phyloP scores from a whole-genome alignment of 2,113 vertebrate genomes.

The Peucedramus taeniatus region DNA sequence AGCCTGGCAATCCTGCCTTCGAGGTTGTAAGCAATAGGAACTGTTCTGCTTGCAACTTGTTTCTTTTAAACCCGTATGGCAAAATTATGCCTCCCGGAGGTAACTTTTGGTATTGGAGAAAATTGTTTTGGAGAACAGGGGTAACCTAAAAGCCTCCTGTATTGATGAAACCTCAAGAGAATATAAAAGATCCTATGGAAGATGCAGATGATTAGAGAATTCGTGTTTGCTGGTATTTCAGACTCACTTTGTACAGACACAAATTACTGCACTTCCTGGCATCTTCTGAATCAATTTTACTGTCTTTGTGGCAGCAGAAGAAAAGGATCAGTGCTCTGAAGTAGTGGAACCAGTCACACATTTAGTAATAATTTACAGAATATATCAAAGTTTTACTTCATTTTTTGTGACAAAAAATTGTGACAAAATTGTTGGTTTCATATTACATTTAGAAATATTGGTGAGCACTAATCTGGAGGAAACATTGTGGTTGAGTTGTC shows the following conservation, averaged over 20 bases:
- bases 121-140: neutral
- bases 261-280: neutral
- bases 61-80: neutral
- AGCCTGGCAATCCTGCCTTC: neutral
- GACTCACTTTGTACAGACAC: neutral
- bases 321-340: neutral
- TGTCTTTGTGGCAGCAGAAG: neutral
- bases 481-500: neutral
- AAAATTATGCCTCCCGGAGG: constrained; percentile 54
- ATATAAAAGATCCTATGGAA: neutral
- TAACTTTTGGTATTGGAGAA: neutral
- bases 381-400: neutral
- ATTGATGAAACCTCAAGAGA: neutral
- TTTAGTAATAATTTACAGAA: neutral
- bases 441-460: neutral
- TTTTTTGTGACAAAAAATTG: too few relatives aligned
- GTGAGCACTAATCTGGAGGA: neutral
- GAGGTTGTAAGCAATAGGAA: neutral
- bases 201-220: neutral
- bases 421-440: neutral
- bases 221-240: neutral
- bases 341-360: neutral
- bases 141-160: neutral
- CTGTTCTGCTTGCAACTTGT: neutral
- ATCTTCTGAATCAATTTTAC: neutral